Percentiles rank a stretch among this genome's conserved stretches.
Evolutionary conservation across 2,113 vertebrate genomes (phyloP).

Genomic region (Myodes glareolus): DNA sequence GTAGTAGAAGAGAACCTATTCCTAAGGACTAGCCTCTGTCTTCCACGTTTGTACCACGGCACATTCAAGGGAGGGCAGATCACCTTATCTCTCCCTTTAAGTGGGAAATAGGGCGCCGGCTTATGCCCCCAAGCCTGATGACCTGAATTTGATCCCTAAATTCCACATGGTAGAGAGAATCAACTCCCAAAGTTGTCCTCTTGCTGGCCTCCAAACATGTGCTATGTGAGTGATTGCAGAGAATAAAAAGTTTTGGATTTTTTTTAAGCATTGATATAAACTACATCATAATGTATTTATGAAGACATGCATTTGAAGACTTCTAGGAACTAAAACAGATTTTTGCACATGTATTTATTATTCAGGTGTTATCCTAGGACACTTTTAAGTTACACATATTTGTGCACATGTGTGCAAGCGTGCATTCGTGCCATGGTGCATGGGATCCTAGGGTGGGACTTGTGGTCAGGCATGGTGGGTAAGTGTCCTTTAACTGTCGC

Average conservation of each 20-base stretch:
- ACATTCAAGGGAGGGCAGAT: too few relatives aligned
- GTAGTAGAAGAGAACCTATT: background rate
- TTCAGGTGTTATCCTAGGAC: background rate
- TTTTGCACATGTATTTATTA: background rate
- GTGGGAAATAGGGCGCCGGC: background rate
- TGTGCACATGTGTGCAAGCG: background rate
- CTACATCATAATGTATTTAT: background rate
- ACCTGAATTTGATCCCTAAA: background rate
- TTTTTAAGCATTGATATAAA: background rate
- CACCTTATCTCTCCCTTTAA: background rate
- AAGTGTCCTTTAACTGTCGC: background rate
- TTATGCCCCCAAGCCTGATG: background rate
- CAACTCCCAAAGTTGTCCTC: background rate
- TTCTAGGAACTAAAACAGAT: background rate
- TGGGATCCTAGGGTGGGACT: background rate
- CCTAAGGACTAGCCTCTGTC: background rate
- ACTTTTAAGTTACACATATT: background rate
- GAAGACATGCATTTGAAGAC: background rate
- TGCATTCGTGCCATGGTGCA: background rate
- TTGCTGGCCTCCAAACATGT: background rate
- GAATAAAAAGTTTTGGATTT: background rate
- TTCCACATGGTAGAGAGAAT: background rate
- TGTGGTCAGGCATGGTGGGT: background rate
- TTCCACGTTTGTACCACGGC: background rate
- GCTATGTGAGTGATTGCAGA: background rate